phyloP scores from a whole-genome alignment of 2,797 vertebrate genomes.

The Melanotaenia pygmaea region DNA sequence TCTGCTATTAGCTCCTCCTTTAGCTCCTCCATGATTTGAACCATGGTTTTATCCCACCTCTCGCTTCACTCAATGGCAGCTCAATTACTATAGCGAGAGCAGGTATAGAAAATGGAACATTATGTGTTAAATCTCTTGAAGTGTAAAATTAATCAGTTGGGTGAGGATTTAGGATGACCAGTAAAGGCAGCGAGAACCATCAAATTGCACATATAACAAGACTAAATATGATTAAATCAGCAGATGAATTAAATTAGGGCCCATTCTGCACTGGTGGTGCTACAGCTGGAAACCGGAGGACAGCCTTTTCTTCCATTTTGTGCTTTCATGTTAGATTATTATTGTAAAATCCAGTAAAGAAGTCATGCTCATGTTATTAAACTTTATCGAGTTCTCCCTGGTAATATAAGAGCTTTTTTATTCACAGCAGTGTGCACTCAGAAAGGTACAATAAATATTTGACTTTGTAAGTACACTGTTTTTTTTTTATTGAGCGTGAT shows the following conservation, averaged over 20 bases:
- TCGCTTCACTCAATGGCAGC: neutral
- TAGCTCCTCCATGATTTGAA: neutral
- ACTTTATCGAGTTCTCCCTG: constrained; percentile 18
- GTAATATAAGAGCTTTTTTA: constrained; percentile 57
- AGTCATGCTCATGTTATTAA: neutral
- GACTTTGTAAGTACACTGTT: constrained; percentile 63
- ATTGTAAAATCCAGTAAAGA: neutral
- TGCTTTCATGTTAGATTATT: neutral
- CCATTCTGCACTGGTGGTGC: neutral
- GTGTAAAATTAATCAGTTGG: neutral
- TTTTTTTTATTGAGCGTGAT: constrained; percentile 61
- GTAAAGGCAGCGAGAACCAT: neutral
- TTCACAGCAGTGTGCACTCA: constrained; percentile 37
- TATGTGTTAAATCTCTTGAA: neutral
- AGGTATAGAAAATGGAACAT: neutral
- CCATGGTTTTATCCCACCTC: neutral
- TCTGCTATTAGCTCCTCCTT: too few species aligned
- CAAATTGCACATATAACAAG: neutral
- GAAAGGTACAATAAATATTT: constrained; percentile 70
- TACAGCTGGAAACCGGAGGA: neutral
- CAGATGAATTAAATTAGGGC: neutral
- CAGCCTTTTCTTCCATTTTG: neutral
- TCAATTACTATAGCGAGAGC: neutral
- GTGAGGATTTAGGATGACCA: neutral
- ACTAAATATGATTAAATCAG: neutral